phyloP scores from a whole-genome alignment of 1,140 invertebrate species.

The Octopus sinensis region DNA sequence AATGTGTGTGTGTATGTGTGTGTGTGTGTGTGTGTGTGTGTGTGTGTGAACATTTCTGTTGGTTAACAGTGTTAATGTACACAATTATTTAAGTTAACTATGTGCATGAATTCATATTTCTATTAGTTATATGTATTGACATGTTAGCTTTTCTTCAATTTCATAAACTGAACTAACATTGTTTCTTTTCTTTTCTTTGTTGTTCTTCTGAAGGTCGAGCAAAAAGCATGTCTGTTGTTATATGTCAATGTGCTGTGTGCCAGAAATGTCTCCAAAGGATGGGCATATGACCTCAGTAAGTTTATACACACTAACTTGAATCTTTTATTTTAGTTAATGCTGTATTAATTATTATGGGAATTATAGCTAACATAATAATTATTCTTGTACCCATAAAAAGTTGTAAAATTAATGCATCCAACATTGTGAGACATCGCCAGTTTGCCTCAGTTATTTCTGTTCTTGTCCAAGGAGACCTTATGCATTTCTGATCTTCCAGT shows the following conservation, averaged over 20 bases:
- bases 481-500: background rate
- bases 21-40: too few species aligned
- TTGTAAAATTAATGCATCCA: background rate
- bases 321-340: background rate
- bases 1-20: too few species aligned
- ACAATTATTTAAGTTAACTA: too few species aligned
- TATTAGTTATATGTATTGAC: too few species aligned
- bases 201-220: constrained; percentile 38
- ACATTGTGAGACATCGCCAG: background rate
- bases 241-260: constrained; percentile 41
- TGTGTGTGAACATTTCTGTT: too few species aligned
- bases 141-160: too few species aligned
- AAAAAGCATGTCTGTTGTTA: constrained; percentile 44
- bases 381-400: background rate
- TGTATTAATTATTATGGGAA: background rate
- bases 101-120: too few species aligned
- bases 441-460: background rate
- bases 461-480: background rate
- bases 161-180: too few species aligned
- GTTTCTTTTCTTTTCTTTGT: background rate
- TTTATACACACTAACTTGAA: background rate
- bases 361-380: background rate
- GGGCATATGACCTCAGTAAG: constrained; percentile 44
- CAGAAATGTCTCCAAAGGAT: constrained; percentile 46
- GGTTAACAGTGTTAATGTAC: too few species aligned